A percentile compares a stretch with the other conserved stretches of the same genome.
These are phyloP conservation scores for Apeira syringaria DNA, from an alignment of 2,888 invertebrate genomes.

Conservation along the genomic window DNA sequence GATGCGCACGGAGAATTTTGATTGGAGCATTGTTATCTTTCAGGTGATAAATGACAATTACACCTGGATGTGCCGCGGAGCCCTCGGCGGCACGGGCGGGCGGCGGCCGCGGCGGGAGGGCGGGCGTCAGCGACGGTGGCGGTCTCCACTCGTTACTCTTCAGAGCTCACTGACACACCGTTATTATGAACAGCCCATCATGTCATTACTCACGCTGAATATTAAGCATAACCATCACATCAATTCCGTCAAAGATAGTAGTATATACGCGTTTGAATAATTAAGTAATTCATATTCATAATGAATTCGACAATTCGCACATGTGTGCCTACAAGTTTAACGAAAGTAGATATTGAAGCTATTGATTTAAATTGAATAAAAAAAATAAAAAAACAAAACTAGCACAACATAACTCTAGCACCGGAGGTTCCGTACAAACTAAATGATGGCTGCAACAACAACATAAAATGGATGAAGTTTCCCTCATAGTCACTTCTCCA, in stretches of 20 bases:
- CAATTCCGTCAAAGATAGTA: constrained; percentile 15
- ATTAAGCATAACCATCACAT: constrained; percentile 28
- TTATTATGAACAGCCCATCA: constrained; percentile 33
- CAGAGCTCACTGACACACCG: constrained; percentile 32
- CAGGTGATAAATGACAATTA: constrained; percentile 41
- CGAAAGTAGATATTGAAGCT: too few species aligned
- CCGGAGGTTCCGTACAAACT: too few species aligned
- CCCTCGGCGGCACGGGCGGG: constrained; percentile 18
- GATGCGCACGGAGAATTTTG: constrained; percentile 35
- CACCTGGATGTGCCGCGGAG: constrained; percentile 32
- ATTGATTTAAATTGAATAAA: too few species aligned
- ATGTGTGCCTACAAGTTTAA: too few species aligned
- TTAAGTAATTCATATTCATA: too few species aligned
- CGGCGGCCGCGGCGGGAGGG: constrained; percentile 17
- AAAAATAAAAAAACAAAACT: too few species aligned
- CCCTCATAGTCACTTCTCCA: too few species aligned
- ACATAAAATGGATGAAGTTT: too few species aligned
- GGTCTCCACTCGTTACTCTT: constrained; percentile 31
- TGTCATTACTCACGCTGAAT: constrained; percentile 32
- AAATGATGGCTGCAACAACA: too few species aligned
- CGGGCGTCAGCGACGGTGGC: neutral
- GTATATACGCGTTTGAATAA: constrained; percentile 9
- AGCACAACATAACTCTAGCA: too few species aligned
- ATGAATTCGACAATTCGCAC: too few species aligned
- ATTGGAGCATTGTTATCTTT: constrained; percentile 44